Conservation (phyloP, 2,888 invertebrate genomes). For the Melanostoma mellinum region DNA sequence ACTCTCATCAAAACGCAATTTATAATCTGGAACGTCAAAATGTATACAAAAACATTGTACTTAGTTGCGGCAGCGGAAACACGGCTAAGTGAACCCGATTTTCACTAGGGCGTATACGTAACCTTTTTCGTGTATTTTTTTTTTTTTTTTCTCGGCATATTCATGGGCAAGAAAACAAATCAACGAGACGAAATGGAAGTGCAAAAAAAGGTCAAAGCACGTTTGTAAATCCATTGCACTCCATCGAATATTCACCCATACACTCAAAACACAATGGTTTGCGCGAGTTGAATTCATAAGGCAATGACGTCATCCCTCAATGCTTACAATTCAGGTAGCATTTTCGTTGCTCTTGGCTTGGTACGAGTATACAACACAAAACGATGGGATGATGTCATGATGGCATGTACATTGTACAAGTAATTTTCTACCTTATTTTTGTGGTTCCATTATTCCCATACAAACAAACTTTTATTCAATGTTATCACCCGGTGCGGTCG, state of each 20-base stretch:
- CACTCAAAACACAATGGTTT: not conserved
- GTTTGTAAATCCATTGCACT: constrained; percentile 57
- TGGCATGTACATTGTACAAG: constrained; percentile 6
- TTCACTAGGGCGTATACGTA: constrained; percentile 60
- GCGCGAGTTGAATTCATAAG: constrained; percentile 22
- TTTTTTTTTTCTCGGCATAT: not conserved
- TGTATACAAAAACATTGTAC: not conserved
- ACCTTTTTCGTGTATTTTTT: constrained; percentile 33
- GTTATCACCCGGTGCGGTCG: constrained; percentile 2
- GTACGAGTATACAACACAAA: constrained; percentile 2
- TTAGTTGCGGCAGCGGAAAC: constrained; percentile 45
- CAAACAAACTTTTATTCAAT: not conserved
- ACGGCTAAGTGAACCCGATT: constrained; percentile 37
- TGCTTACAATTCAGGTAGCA: constrained; percentile 17
- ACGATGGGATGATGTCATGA: constrained; percentile 59
- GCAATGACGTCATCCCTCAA: constrained; percentile 52
- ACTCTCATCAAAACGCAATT: not conserved
- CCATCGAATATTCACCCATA: constrained; percentile 17
- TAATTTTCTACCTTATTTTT: constrained; percentile 33
- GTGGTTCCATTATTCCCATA: constrained; percentile 34
- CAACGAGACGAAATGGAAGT: not conserved
- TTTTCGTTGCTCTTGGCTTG: not conserved
- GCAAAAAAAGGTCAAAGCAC: constrained; percentile 54
- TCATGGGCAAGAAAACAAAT: constrained; percentile 5
- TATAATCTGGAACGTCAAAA: constrained; percentile 5